A percentile compares a stretch with the other conserved stretches of the same genome.
Evolutionary conservation across 2,888 invertebrate species (phyloP).

Genomic region (Acanthopleura granulata): DNA sequence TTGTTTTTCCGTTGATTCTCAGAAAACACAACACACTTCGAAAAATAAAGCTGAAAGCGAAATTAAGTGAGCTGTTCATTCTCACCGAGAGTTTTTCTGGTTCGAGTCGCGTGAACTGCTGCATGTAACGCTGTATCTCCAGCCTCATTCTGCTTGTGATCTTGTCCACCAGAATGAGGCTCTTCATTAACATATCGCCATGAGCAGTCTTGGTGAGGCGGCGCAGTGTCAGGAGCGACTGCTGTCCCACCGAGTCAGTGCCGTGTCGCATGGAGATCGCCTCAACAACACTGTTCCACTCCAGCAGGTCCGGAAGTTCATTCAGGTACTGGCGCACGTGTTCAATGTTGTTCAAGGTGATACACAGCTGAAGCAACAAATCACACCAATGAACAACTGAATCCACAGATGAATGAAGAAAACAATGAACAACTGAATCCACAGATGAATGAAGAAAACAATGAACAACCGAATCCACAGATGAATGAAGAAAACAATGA

Average conservation of each 20-base stretch:
- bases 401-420: too few relatives aligned
- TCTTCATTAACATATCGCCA: slow-evolving; percentile 52
- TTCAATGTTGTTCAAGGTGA: slow-evolving; percentile 66
- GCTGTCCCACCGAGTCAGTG: slow-evolving; percentile 47
- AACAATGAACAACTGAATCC: too few relatives aligned
- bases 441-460: too few relatives aligned
- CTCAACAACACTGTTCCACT: slow-evolving; percentile 47
- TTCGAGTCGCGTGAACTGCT: slow-evolving; percentile 45
- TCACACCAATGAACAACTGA: neutral
- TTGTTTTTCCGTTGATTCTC: too few relatives aligned
- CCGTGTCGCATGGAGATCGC: slow-evolving; percentile 51
- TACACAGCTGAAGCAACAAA: slow-evolving; percentile 56
- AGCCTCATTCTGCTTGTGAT: slow-evolving; percentile 58
- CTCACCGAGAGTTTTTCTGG: slow-evolving; percentile 57
- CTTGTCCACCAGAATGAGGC: slow-evolving; percentile 41
- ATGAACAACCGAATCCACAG: too few relatives aligned
- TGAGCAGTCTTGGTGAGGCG: slow-evolving; percentile 47
- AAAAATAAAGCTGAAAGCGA: neutral
- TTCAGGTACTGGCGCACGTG: slow-evolving; percentile 60
- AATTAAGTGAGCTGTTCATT: too few relatives aligned
- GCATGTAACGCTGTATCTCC: slow-evolving; percentile 53
- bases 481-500: too few relatives aligned
- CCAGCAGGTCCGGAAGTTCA: slow-evolving; percentile 51
- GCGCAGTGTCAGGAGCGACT: slow-evolving; percentile 44
- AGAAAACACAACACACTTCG: too few relatives aligned